phyloP scores from a whole-genome alignment of 2,888 invertebrate species.

The Trachelus iudaicus region DNA sequence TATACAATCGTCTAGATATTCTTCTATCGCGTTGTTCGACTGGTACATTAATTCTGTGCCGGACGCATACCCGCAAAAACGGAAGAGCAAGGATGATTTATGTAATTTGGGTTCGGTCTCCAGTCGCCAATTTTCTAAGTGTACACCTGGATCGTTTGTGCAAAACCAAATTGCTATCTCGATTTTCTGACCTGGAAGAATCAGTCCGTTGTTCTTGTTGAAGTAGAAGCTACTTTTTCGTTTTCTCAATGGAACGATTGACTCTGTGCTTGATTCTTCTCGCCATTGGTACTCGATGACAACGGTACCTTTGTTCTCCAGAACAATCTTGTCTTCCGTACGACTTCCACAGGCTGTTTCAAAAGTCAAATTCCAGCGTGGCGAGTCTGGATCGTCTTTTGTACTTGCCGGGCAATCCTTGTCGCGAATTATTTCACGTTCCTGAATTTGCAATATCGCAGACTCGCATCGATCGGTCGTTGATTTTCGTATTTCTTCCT shows the following conservation, averaged over 20 bases:
- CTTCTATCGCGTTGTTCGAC: constrained; percentile 24
- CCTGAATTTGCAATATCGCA: constrained; percentile 40
- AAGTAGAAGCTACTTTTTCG: constrained; percentile 69
- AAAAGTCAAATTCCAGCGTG: constrained; percentile 41
- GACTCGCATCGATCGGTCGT: constrained; percentile 17
- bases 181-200: constrained; percentile 68
- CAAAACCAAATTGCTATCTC: constrained; percentile 68
- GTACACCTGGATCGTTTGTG: constrained; percentile 62
- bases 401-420: neutral
- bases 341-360: neutral
- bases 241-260: constrained; percentile 54
- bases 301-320: constrained; percentile 69
- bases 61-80: constrained; percentile 40
- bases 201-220: constrained; percentile 69
- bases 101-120: constrained; percentile 62
- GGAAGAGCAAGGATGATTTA: constrained; percentile 31
- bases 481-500: neutral
- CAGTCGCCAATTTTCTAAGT: constrained; percentile 68
- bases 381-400: neutral
- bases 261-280: neutral
- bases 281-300: constrained; percentile 68
- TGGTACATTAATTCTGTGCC: neutral
- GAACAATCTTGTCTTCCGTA: constrained; percentile 44
- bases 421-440: constrained; percentile 37
- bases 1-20: constrained; percentile 31